These are phyloP conservation scores for Drosophila peninsularis DNA, from an alignment of 2,888 invertebrate genomes.

Conservation along the genomic window DNA sequence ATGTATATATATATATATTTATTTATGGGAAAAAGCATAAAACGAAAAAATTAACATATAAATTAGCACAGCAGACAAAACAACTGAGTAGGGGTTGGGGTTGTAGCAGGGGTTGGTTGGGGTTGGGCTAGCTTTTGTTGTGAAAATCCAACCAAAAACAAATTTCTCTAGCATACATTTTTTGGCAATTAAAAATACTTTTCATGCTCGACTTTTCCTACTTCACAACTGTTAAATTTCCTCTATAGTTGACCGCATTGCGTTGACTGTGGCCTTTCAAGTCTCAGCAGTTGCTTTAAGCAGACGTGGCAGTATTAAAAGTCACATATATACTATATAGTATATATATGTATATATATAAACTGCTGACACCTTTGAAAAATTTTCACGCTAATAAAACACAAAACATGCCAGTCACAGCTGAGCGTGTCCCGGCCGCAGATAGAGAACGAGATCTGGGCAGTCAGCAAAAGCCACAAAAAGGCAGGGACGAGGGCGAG, in stretches of 20 bases:
- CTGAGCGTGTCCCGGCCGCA: conserved; percentile 24
- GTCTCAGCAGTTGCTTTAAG: neutral
- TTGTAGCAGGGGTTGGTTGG: no score
- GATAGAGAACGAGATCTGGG: conserved; percentile 23
- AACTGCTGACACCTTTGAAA: conserved; percentile 77
- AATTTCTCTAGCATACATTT: conserved; percentile 64
- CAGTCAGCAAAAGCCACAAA: conserved; percentile 48
- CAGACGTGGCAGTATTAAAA: conserved; percentile 17
- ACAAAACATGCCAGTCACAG: conserved; percentile 71
- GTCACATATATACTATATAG: conserved; percentile 32
- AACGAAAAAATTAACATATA: conserved; percentile 67
- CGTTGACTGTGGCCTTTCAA: conserved; percentile 11
- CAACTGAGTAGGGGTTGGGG: neutral
- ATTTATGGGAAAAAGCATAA: conserved; percentile 21
- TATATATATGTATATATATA: conserved; percentile 34
- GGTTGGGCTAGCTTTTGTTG: conserved; percentile 53
- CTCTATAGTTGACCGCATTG: conserved; percentile 43
- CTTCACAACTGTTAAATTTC: neutral
- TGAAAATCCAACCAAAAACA: conserved; percentile 27
- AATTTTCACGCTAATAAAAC: conserved; percentile 78
- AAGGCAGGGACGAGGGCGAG: neutral
- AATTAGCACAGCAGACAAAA: conserved; percentile 59
- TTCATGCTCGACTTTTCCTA: conserved; percentile 21
- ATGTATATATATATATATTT: conserved; percentile 23
- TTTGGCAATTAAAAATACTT: conserved; percentile 67